A percentile compares a stretch with the other conserved stretches of the same genome.
Evolutionary conservation across 2,888 invertebrate genomes (phyloP).

Genomic region (Cynaeus angustus): DNA sequence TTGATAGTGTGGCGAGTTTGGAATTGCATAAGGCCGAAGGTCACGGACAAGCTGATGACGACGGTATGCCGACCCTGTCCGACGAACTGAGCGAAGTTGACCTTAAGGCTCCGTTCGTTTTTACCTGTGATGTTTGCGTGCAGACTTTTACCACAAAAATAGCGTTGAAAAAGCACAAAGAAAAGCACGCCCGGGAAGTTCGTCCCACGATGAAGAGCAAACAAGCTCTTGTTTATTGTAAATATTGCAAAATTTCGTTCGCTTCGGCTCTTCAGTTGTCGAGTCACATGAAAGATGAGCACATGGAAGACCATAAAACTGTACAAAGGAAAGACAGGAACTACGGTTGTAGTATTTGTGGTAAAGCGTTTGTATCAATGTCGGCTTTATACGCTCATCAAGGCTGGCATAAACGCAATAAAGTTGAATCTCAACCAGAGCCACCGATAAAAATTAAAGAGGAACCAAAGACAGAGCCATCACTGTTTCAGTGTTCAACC

Average conservation of each 20-base stretch:
- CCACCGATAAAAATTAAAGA: constrained; percentile 49
- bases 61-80: constrained; percentile 52
- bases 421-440: constrained; percentile 65
- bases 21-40: constrained; percentile 75
- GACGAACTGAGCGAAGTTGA: constrained; percentile 54
- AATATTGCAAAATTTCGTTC: constrained; percentile 67
- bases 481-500: constrained; percentile 62
- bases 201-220: constrained; percentile 36
- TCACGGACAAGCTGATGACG: constrained; percentile 52
- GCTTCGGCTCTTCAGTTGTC: constrained; percentile 57
- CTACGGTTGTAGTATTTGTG: constrained; percentile 78
- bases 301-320: constrained; percentile 58
- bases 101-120: constrained; percentile 58
- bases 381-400: constrained; percentile 77
- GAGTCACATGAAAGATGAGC: constrained; percentile 66
- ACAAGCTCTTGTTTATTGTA: constrained; percentile 61
- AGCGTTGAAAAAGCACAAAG: constrained; percentile 69
- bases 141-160: constrained; percentile 69
- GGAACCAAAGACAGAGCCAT: constrained; percentile 59
- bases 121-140: constrained; percentile 70
- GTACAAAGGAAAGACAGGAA: constrained; percentile 50
- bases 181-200: constrained; percentile 60
- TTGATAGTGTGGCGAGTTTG: constrained; percentile 73
- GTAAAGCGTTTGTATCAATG: constrained; percentile 75
- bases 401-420: constrained; percentile 76